Evolutionary conservation across 2,113 vertebrate genomes (phyloP).

Genomic region (Todiramphus chloris): DNA sequence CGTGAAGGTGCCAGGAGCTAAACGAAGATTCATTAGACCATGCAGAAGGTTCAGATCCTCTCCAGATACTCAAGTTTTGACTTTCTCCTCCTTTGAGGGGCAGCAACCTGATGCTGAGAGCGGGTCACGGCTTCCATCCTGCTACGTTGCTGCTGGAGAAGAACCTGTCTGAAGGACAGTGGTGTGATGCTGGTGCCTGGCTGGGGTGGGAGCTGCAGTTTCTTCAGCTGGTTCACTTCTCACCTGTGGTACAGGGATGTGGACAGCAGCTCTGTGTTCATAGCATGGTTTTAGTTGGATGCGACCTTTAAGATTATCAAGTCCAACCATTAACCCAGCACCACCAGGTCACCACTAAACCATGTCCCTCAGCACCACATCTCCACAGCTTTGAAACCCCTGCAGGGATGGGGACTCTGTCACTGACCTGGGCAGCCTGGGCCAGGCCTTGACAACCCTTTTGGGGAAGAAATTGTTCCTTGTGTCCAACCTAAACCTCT

Average conservation of each 20-base stretch:
- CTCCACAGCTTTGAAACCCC: no score
- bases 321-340: no score
- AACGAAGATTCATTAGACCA: neutral
- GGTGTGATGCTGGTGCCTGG: neutral
- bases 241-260: accelerated
- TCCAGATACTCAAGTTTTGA: neutral
- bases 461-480: no score
- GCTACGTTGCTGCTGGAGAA: accelerated
- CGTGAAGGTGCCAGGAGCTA: accelerated
- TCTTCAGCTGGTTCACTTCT: neutral
- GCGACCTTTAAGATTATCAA: no score
- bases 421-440: no score
- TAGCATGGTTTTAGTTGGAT: neutral
- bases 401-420: no score
- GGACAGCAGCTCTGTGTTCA: neutral
- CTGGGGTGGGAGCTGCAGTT: neutral
- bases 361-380: no score
- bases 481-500: no score
- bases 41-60: neutral
- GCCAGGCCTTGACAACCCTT: no score
- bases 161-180: accelerated
- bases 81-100: neutral
- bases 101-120: accelerated
- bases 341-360: no score
- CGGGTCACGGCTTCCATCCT: neutral